A percentile compares a stretch with the other conserved stretches of the same genome.
Conservation (phyloP, 2,888 invertebrate genomes). For the Eudemis profundana region DNA sequence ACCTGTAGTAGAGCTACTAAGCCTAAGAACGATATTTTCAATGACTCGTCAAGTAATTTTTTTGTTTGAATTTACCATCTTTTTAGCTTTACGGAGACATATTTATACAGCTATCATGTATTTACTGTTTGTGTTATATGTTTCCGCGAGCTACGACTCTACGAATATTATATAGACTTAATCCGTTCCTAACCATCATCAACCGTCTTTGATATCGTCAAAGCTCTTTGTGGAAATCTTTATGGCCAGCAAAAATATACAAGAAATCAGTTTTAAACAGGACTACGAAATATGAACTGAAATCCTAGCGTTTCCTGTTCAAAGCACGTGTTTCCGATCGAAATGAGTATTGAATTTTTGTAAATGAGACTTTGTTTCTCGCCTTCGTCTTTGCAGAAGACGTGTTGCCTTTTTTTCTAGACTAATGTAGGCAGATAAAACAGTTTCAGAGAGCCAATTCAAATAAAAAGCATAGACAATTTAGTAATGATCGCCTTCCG, state of each 20-base stretch:
- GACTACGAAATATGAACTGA: background rate
- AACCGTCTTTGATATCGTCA: conserved; percentile 9
- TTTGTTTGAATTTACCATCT: no score
- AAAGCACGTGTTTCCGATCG: background rate
- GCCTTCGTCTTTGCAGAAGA: background rate
- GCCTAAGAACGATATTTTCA: no score
- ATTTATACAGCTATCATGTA: no score
- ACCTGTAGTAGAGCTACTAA: no score
- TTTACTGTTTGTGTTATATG: no score
- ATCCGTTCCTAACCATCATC: background rate
- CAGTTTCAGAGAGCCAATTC: conserved; percentile 62
- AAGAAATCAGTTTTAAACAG: background rate
- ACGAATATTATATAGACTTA: background rate
- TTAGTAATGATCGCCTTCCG: conserved; percentile 77
- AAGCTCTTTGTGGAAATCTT: background rate
- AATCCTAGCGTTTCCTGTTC: background rate
- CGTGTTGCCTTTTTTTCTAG: conserved; percentile 20
- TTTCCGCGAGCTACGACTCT: no score
- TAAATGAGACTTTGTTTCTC: background rate
- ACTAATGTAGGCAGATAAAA: conserved; percentile 52
- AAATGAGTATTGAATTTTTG: conserved; percentile 2
- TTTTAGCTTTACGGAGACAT: no score
- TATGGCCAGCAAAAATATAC: background rate
- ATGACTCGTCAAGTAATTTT: no score
- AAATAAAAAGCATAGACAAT: conserved; percentile 71